Evolutionary conservation across 2,888 invertebrate species (phyloP), one percentile per base, ranked within the genome.

Genomic region (Watsonalla cultraria): DNA sequence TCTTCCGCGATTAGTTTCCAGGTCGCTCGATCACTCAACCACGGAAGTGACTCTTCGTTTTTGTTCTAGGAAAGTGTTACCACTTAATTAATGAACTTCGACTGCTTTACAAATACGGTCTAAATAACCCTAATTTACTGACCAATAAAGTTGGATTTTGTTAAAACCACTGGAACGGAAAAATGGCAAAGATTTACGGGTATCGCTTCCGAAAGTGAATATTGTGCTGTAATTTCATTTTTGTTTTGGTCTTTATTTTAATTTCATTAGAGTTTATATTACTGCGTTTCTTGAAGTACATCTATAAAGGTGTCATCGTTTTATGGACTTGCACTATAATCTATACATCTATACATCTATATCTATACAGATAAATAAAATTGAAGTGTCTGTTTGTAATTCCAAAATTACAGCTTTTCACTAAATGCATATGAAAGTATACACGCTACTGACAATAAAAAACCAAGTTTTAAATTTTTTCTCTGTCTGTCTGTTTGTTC

Each of bases 161-260:
- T 14, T 48, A 47, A 35, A 15, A 33, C 13, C 42, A 35, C n/a
- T 48, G 39, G 42, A 13, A 53, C 42, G 47, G 48, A 37, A 46
- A 46, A 37, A 46, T 46, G 14, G n/a, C 7, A 14, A 45, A 13
- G 33, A 9, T 37, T 49, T 15, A 47, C 15, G 15, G 49, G 13
- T 52, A 37, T n/a, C 45, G 49, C 45, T 55, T 52, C 52, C 54
- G 54, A 55, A 49, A 49, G 48, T 37, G 42, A 46, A 53, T 52
- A 45, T 47, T 42, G 14, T 35, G 9, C 48, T 34, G 8, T 6
- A 37, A 8, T 37, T 37, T 37, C 9, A 37, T 37, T 11, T 42
- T 42, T 11, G 42, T 42, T 11, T 8, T 42, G 42, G 13, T 37
- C 9, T 39, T 37, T 14, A 8, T 37, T 15, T 13, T 9, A 14